A percentile compares a stretch with the other conserved stretches of the same genome.
Evolutionary conservation across 1,140 invertebrate species (phyloP).

Genomic region (Bathynomus jamesi): DNA sequence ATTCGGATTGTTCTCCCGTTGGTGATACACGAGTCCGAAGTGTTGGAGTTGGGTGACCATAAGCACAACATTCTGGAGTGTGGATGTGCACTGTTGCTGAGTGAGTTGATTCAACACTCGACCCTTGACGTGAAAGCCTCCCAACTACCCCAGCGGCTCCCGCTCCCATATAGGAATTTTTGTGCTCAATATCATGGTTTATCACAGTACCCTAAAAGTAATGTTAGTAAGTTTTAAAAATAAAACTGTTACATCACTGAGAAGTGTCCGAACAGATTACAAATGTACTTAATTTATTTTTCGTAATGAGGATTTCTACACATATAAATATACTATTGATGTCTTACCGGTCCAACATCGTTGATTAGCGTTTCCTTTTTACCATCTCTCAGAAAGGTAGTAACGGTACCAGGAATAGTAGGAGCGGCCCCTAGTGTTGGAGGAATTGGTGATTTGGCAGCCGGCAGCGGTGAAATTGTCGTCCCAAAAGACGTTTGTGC

Average conservation of each 20-base stretch:
- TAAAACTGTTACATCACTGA: too few species aligned
- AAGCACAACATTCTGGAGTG: conserved; percentile 35
- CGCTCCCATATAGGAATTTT: conserved; percentile 29
- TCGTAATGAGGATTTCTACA: too few species aligned
- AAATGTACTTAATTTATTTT: too few species aligned
- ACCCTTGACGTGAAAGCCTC: conserved; percentile 36
- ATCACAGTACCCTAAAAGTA: conserved; percentile 31
- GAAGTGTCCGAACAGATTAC: too few species aligned
- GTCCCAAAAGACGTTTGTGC: conserved; percentile 24
- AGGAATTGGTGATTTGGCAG: conserved; percentile 25
- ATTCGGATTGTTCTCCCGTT: conserved; percentile 55
- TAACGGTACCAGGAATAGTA: conserved; percentile 28
- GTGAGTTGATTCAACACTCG: conserved; percentile 36
- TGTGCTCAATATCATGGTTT: conserved; percentile 35
- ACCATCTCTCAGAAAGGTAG: conserved; percentile 40
- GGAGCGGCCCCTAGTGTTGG: conserved; percentile 14
- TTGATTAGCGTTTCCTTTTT: conserved; percentile 52
- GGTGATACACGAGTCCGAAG: conserved; percentile 40
- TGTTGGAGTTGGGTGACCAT: conserved; percentile 32
- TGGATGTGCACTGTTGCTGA: conserved; percentile 34
- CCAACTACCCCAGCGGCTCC: conserved; percentile 26
- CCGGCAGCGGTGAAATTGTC: conserved; percentile 27
- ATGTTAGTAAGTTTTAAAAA: neutral
- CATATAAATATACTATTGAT: too few species aligned
- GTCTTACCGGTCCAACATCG: conserved; percentile 41